phyloP scores from a whole-genome alignment of 2,888 invertebrate genomes.

The Xestoiulus laeticollis region DNA sequence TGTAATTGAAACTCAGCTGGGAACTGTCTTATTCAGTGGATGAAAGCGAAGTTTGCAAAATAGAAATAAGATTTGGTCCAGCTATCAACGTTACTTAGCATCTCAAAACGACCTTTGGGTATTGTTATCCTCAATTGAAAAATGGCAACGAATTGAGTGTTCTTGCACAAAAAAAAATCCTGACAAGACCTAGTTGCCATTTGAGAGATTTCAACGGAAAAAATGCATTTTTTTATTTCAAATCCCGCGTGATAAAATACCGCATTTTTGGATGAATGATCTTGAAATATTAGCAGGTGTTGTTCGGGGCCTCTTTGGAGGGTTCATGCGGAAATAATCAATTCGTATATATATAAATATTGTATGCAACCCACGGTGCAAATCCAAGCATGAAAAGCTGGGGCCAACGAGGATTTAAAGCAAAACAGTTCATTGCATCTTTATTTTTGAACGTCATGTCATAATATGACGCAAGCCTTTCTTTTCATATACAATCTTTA shows the following conservation, averaged over 20 bases:
- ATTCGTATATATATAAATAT: background rate
- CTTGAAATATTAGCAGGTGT: constrained; percentile 28
- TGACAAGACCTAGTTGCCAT: background rate
- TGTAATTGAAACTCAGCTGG: background rate
- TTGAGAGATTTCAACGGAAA: background rate
- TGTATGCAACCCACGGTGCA: background rate
- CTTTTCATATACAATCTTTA: background rate
- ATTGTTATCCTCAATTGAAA: background rate
- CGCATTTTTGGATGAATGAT: constrained; percentile 17
- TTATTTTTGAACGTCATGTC: background rate
- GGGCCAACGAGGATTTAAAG: background rate
- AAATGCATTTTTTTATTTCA: background rate
- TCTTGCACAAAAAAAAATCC: background rate
- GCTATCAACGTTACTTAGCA: background rate
- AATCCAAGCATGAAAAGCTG: background rate
- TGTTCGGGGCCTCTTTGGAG: background rate
- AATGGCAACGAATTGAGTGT: background rate
- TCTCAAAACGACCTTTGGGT: background rate
- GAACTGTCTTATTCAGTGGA: background rate
- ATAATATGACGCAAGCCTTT: background rate
- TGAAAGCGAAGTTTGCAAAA: background rate
- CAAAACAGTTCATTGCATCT: constrained; percentile 1
- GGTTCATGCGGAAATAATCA: background rate
- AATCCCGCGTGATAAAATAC: background rate
- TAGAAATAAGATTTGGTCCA: background rate